Conservation (phyloP, 2,888 invertebrate genomes). For the Erebia aethiops region DNA sequence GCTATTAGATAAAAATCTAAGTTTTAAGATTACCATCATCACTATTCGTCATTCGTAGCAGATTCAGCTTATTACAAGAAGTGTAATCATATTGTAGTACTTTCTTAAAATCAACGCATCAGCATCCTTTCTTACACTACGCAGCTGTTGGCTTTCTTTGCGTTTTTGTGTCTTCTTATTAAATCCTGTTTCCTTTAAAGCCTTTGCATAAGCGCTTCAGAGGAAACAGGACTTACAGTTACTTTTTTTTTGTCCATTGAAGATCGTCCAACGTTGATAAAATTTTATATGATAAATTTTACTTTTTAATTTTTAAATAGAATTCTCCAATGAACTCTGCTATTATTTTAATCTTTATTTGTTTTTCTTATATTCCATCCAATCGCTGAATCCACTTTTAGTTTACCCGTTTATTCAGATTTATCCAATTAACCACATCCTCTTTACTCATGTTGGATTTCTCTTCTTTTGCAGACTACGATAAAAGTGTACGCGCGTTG, state of each 20-base stretch:
- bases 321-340: neutral
- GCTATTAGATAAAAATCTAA: no score
- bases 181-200: slow-evolving; percentile 9
- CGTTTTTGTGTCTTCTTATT: neutral
- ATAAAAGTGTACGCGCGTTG: slow-evolving; percentile 96
- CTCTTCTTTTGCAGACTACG: slow-evolving; percentile 86
- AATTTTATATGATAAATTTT: no score
- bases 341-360: neutral
- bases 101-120: neutral
- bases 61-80: no score
- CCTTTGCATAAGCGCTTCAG: neutral
- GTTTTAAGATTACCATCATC: no score
- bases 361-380: no score
- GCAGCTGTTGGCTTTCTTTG: neutral
- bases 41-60: no score
- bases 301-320: neutral
- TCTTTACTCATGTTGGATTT: neutral
- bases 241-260: neutral
- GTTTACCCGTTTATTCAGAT: no score
- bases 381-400: no score
- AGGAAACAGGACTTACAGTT: no score
- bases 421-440: no score
- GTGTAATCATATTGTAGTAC: no score
- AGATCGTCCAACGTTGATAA: neutral
- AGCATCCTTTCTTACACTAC: neutral